These are phyloP conservation scores for Momotus momota DNA, from an alignment of 2,797 vertebrate genomes.

Conservation along the genomic window DNA sequence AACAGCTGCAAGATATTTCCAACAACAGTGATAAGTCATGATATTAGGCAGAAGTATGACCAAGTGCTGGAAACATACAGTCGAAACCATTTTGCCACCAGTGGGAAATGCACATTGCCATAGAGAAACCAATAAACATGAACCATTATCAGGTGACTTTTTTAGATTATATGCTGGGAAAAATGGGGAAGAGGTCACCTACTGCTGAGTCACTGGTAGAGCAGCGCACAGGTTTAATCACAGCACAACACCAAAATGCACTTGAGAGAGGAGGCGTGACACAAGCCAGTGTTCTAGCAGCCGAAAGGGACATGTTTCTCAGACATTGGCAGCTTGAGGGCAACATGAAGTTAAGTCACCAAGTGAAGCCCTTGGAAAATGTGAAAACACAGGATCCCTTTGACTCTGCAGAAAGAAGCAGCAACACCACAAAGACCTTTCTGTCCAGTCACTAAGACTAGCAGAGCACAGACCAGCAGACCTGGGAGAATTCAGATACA, in stretches of 20 bases:
- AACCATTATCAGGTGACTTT: not conserved
- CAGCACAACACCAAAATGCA: not conserved
- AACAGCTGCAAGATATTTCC: conserved; percentile 29
- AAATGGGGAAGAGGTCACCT: conserved; percentile 3
- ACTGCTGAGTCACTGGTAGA: not conserved
- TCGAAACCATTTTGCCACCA: conserved; percentile 6
- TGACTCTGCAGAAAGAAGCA: not conserved
- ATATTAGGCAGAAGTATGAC: conserved; percentile 1
- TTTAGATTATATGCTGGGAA: not conserved
- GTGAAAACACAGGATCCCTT: not conserved
- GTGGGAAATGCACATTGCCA: not conserved
- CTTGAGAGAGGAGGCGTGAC: not conserved
- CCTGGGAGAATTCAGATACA: not conserved
- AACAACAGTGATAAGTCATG: not conserved
- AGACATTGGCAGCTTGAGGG: not conserved
- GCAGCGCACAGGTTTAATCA: not conserved
- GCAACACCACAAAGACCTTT: not conserved
- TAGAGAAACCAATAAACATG: conserved; percentile 4
- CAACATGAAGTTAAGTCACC: not conserved
- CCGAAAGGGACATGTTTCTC: not conserved
- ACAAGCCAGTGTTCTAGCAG: not conserved
- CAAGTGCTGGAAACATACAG: not conserved
- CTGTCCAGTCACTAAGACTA: not conserved
- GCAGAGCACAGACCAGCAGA: not conserved
- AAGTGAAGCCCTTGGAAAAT: not conserved